phyloP scores from a whole-genome alignment of 35 echinoderm and acorn worm species.

The Chiridota heheva region DNA sequence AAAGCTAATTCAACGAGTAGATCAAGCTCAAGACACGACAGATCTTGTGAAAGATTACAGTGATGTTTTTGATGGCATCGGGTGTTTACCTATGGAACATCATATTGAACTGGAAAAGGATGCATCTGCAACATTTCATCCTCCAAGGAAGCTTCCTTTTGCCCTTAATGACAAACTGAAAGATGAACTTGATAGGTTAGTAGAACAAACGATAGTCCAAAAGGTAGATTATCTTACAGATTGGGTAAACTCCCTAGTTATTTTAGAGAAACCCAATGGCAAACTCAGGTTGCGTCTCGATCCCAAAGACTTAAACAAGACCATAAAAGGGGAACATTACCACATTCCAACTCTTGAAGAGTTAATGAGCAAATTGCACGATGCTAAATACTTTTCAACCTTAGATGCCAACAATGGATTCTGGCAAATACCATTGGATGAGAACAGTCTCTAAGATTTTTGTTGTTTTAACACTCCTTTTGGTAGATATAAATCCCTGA shows the following conservation, averaged over 20 bases:
- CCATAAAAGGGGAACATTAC: slow-evolving; percentile 24
- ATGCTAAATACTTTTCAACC: slow-evolving; percentile 21
- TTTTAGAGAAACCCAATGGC: slow-evolving; percentile 3
- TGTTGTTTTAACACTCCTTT: slow-evolving; percentile 38
- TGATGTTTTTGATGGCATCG: no score
- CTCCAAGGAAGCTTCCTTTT: slow-evolving; percentile 10
- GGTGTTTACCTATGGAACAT: no score
- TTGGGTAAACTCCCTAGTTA: slow-evolving; percentile 21
- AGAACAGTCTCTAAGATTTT: background rate
- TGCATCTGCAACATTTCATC: no score
- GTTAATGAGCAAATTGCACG: background rate
- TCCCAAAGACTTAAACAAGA: slow-evolving; percentile 26
- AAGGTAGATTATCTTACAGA: slow-evolving; percentile 10
- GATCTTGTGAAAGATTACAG: no score
- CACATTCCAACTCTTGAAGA: slow-evolving; percentile 32
- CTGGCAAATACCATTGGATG: slow-evolving; percentile 42
- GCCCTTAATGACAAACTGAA: background rate
- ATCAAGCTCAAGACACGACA: no score
- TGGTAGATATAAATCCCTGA: slow-evolving; percentile 21
- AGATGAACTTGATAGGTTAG: background rate
- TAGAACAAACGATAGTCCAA: background rate
- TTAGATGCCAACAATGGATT: slow-evolving; percentile 41
- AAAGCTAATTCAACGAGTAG: no score
- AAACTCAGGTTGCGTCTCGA: slow-evolving; percentile 16
- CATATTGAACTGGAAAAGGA: background rate